phyloP scores from a whole-genome alignment of 2,113 vertebrate species.

The Ptilorrhoa leucosticta region DNA sequence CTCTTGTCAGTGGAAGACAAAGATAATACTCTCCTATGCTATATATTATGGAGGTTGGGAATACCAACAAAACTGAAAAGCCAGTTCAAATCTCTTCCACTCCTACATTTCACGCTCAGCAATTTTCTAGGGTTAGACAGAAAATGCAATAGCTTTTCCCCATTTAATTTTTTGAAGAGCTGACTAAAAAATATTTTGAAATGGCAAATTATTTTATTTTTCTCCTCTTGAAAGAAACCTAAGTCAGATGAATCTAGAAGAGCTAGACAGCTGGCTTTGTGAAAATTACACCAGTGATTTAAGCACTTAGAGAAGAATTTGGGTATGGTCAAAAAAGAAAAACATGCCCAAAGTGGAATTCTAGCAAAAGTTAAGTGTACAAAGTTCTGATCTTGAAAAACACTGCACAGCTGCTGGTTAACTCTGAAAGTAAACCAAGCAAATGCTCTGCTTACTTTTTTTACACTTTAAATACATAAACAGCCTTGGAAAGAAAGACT shows the following conservation, averaged over 20 bases:
- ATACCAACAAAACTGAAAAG: background rate
- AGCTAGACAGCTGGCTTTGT: background rate
- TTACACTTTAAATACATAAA: background rate
- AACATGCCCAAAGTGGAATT: background rate
- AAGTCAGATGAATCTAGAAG: background rate
- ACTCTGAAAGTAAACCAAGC: background rate
- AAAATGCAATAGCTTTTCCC: background rate
- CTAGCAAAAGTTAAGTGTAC: background rate
- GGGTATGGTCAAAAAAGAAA: background rate
- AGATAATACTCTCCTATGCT: background rate
- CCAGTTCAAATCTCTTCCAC: background rate
- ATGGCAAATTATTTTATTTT: background rate
- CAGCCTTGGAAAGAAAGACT: background rate
- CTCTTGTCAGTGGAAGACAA: background rate
- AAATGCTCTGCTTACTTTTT: background rate
- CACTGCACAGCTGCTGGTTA: background rate
- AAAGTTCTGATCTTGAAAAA: background rate
- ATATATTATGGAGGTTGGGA: background rate
- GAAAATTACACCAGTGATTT: background rate
- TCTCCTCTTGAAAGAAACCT: background rate
- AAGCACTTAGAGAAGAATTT: background rate
- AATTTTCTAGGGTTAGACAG: background rate
- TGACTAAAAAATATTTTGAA: background rate
- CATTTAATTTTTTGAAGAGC: background rate
- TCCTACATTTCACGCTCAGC: background rate